Conservation (phyloP, 2,113 vertebrate genomes). For the Zosterops pallidus region DNA sequence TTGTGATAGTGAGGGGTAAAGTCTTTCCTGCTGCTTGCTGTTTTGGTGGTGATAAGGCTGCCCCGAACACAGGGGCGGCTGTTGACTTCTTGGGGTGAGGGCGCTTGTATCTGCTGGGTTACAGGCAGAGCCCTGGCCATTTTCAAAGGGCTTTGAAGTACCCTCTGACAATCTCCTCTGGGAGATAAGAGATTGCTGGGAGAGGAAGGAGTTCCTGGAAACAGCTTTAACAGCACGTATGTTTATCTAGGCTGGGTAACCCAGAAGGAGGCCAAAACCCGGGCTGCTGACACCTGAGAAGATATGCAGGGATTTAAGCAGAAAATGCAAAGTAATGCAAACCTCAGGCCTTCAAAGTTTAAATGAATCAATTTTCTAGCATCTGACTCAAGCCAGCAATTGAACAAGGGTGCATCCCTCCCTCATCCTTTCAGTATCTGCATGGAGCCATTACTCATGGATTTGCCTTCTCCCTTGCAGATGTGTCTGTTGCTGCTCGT, state of each 20-base stretch:
- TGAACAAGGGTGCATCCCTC: neutral
- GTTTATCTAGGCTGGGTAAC: constrained; percentile 49
- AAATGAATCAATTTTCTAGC: neutral
- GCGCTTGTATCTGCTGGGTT: neutral
- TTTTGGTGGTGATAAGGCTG: neutral
- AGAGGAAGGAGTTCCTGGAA: constrained; percentile 57
- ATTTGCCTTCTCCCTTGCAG: neutral
- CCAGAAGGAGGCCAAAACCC: constrained; percentile 22
- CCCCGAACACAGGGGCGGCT: neutral
- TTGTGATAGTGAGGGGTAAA: neutral
- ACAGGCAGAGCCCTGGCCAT: constrained; percentile 51
- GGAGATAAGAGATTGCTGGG: constrained; percentile 59
- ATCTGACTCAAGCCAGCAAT: neutral
- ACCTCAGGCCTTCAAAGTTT: neutral
- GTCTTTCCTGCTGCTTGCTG: neutral
- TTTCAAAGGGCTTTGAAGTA: constrained; percentile 72
- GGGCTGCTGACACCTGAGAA: neutral
- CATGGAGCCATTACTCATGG: neutral
- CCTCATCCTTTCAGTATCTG: neutral
- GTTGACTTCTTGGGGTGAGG: neutral
- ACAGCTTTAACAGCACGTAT: constrained; percentile 9
- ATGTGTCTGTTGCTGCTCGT: neutral
- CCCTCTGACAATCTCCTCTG: constrained; percentile 32
- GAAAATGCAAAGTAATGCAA: constrained; percentile 20
- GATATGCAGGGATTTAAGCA: neutral